Evolutionary conservation across 2,113 vertebrate genomes (phyloP).

Genomic region (Merops nubicus): DNA sequence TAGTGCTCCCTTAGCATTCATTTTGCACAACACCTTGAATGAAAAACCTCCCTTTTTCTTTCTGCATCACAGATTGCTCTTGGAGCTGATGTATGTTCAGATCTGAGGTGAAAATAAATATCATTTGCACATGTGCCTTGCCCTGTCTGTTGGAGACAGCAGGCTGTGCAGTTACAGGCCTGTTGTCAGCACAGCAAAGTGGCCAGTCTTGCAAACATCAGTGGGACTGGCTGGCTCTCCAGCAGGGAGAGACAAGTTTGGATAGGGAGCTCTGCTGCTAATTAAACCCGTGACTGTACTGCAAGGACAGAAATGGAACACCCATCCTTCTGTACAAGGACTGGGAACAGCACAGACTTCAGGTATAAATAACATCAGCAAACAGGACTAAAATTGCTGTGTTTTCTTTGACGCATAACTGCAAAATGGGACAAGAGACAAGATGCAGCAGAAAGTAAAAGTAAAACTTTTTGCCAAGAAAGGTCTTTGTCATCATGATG

Average conservation of each 20-base stretch:
- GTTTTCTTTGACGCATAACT: neutral
- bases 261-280: neutral
- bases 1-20: neutral
- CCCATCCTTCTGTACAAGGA: neutral
- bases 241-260: neutral
- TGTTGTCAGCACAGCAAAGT: neutral
- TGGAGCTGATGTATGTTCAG: neutral
- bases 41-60: neutral
- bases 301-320: neutral
- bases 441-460: neutral
- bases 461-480: neutral
- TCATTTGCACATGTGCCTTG: neutral
- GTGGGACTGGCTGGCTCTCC: neutral
- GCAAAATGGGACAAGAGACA: neutral
- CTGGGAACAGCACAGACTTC: neutral
- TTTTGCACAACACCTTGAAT: neutral
- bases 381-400: neutral
- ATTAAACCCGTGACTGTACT: neutral
- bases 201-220: neutral
- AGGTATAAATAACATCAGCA: neutral
- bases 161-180: neutral
- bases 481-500: neutral
- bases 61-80: neutral
- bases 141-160: neutral
- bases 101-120: neutral